Percentiles rank a stretch among this genome's conserved stretches.
These are phyloP conservation scores for Chymomyza costata DNA, from an alignment of 1,140 invertebrate species.

Conservation along the genomic window DNA sequence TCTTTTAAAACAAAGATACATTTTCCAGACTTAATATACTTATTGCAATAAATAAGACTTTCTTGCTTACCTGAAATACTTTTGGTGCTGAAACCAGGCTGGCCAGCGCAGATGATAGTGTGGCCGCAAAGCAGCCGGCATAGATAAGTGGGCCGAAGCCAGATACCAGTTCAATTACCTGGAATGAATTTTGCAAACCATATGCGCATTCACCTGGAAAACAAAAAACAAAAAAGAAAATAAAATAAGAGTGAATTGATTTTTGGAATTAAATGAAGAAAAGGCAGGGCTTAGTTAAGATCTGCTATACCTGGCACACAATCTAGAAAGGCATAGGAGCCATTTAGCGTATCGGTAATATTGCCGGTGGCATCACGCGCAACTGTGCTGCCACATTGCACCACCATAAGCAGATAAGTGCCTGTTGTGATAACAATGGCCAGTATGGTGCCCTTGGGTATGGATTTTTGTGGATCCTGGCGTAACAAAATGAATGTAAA, in stretches of 20 bases:
- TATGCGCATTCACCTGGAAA: constrained; percentile 78
- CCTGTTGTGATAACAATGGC: constrained; percentile 90
- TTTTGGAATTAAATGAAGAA: constrained; percentile 4
- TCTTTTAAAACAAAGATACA: no score
- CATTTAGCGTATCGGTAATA: constrained; percentile 77
- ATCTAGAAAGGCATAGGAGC: constrained; percentile 75
- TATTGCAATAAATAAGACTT: no score
- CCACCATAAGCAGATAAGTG: constrained; percentile 89
- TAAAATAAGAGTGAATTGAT: constrained; percentile 2
- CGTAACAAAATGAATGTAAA: constrained; percentile 20
- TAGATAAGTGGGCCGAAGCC: constrained; percentile 94
- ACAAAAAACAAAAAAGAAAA: no score
- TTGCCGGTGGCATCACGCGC: constrained; percentile 86
- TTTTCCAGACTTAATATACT: no score
- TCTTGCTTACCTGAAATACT: constrained; percentile 84
- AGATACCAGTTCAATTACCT: constrained; percentile 94
- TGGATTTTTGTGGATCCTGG: constrained; percentile 92
- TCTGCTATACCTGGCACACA: constrained; percentile 76
- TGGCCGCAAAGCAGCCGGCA: constrained; percentile 97
- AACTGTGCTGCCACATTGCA: constrained; percentile 85
- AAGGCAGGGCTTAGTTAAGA: constrained; percentile 5
- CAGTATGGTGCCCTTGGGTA: constrained; percentile 92
- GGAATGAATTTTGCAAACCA: constrained; percentile 82
- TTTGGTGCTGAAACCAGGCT: constrained; percentile 96
- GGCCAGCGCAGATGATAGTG: constrained; percentile 95